Evolutionary conservation across 2,888 invertebrate species (phyloP).

Genomic region (Idaea aversata): DNA sequence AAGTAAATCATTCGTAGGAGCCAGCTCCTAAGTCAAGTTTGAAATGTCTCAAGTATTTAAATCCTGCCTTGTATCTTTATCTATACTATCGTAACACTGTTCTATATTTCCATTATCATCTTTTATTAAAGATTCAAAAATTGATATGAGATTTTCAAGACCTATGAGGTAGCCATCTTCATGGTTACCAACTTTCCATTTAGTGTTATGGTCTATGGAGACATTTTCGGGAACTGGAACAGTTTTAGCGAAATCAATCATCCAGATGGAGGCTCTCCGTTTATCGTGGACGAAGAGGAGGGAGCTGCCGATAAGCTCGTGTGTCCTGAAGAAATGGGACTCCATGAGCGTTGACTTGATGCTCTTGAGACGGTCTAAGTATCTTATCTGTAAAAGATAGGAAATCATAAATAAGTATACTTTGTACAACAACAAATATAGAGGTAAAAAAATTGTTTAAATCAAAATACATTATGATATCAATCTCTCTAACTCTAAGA

Average conservation of each 20-base stretch:
- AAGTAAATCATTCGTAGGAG: conserved; percentile 45
- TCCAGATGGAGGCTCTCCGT: conserved; percentile 93
- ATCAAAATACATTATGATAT: no score
- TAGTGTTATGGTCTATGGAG: conserved; percentile 87
- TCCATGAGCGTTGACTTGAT: conserved; percentile 91
- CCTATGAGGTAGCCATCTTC: conserved; percentile 98
- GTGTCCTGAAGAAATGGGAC: conserved; percentile 94
- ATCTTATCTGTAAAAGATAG: conserved; percentile 83
- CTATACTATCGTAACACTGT: conserved; percentile 59
- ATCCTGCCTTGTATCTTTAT: conserved; percentile 63
- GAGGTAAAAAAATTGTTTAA: no score
- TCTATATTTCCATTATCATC: conserved; percentile 69
- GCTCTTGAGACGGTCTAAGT: conserved; percentile 90
- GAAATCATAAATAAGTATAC: conserved; percentile 2
- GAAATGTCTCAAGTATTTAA: conserved; percentile 64
- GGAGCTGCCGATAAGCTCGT: conserved; percentile 97
- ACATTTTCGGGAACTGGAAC: conserved; percentile 88
- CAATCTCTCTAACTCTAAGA: no score
- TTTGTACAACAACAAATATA: background rate
- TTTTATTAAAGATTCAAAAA: conserved; percentile 85
- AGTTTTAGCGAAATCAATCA: conserved; percentile 99
- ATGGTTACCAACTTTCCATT: conserved; percentile 97
- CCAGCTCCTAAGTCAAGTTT: conserved; percentile 28
- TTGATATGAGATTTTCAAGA: conserved; percentile 92
- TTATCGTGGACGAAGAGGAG: conserved; percentile 96